Conservation (phyloP, 1,140 invertebrate species). For the Brachionus asplanchnoidis region DNA sequence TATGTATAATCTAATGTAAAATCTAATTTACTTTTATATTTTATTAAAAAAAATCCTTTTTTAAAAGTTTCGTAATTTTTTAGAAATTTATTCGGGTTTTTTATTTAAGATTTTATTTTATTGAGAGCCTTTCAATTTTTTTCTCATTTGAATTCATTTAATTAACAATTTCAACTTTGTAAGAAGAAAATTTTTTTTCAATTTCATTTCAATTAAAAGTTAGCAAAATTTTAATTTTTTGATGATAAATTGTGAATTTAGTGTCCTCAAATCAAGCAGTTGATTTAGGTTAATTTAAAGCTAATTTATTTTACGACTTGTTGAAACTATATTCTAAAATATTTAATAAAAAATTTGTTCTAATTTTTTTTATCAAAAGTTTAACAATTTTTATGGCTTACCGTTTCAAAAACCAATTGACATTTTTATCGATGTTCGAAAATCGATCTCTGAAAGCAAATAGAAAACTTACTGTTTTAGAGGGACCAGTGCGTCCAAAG, state of each 20-base stretch:
- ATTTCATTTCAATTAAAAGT: too few species aligned
- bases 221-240: neutral
- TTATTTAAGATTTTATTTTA: too few species aligned
- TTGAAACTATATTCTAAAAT: neutral
- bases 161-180: too few species aligned
- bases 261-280: constrained; percentile 9
- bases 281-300: constrained; percentile 4
- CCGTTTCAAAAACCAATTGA: constrained; percentile 5
- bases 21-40: too few species aligned
- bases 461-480: neutral
- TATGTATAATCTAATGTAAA: too few species aligned
- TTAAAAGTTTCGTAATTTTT: too few species aligned
- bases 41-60: too few species aligned
- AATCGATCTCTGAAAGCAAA: neutral
- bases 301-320: constrained; percentile 17
- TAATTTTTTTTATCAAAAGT: neutral
- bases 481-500: neutral
- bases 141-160: too few species aligned
- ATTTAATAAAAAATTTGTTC: neutral
- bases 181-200: too few species aligned
- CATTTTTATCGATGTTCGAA: neutral
- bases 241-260: neutral
- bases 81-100: too few species aligned
- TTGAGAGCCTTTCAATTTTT: too few species aligned
- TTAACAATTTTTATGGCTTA: neutral